These are phyloP conservation scores for Microctonus brassicae DNA, from an alignment of 2,888 invertebrate species.

Conservation along the genomic window DNA sequence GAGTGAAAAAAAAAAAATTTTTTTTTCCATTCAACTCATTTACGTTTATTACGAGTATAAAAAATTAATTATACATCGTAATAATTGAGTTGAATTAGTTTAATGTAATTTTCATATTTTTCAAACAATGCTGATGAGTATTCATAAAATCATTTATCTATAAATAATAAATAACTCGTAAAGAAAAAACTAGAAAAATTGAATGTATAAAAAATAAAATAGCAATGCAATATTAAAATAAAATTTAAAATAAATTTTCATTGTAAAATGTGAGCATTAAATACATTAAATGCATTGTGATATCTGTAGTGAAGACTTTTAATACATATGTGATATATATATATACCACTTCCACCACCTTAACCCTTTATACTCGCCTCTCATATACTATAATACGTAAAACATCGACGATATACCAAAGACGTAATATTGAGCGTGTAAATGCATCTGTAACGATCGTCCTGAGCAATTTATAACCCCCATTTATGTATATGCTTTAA, in stretches of 20 bases:
- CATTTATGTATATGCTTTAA: slow-evolving; percentile 23
- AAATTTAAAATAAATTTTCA: not conserved
- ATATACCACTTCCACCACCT: not conserved
- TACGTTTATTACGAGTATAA: no score
- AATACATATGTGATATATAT: not conserved
- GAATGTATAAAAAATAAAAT: not conserved
- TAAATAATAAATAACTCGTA: not conserved
- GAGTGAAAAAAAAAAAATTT: not conserved
- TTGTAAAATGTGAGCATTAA: not conserved
- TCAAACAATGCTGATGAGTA: not conserved
- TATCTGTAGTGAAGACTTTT: not conserved
- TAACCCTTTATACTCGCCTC: not conserved
- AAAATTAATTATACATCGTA: no score
- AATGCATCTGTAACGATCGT: slow-evolving; percentile 42
- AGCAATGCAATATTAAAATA: not conserved
- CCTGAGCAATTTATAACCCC: slow-evolving; percentile 8
- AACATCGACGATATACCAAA: not conserved
- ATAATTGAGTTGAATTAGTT: not conserved
- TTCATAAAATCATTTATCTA: not conserved
- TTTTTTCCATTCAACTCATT: no score
- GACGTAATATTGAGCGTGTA: slow-evolving; percentile 38
- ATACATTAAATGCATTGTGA: not conserved
- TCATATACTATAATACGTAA: not conserved
- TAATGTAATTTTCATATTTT: no score
- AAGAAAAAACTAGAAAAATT: not conserved